These are phyloP conservation scores for Hozukius guyotensis DNA, from an alignment of 2,797 vertebrate genomes.

Conservation along the genomic window DNA sequence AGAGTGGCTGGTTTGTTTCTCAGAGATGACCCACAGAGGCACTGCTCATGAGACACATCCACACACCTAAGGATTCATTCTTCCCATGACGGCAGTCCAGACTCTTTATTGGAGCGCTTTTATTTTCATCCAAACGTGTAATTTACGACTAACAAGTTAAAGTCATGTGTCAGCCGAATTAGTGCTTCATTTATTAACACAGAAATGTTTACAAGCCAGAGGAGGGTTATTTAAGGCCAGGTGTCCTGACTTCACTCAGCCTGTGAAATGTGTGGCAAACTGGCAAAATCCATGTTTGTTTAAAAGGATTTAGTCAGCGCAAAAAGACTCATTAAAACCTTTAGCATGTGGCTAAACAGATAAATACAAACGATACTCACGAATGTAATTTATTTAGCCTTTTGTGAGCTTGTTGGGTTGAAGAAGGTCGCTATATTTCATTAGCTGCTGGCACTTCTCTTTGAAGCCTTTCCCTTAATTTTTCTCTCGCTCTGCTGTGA, in stretches of 20 bases:
- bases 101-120: conserved; percentile 19
- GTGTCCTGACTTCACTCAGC: conserved; percentile 39
- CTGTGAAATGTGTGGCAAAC: conserved; percentile 25
- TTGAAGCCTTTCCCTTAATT: conserved; percentile 37
- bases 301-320: conserved; percentile 10
- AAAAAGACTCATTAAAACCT: background rate
- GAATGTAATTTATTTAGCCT: background rate
- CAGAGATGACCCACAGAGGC: conserved; percentile 29
- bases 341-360: background rate
- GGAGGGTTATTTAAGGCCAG: conserved; percentile 39
- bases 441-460: conserved; percentile 10
- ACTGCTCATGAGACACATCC: conserved; percentile 27
- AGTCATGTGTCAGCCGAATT: conserved; percentile 28
- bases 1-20: conserved; percentile 60
- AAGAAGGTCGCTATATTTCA: conserved; percentile 2
- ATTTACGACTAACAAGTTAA: conserved; percentile 33
- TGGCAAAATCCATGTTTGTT: conserved; percentile 21
- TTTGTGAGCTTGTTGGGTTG: background rate
- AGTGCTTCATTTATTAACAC: conserved; percentile 23
- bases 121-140: conserved; percentile 36
- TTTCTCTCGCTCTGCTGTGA: conserved; percentile 28
- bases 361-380: background rate
- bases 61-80: conserved; percentile 18
- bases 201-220: conserved; percentile 32
- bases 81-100: conserved; percentile 19